Conservation (phyloP, 2,113 vertebrate genomes). For the Polypterus bichir region DNA sequence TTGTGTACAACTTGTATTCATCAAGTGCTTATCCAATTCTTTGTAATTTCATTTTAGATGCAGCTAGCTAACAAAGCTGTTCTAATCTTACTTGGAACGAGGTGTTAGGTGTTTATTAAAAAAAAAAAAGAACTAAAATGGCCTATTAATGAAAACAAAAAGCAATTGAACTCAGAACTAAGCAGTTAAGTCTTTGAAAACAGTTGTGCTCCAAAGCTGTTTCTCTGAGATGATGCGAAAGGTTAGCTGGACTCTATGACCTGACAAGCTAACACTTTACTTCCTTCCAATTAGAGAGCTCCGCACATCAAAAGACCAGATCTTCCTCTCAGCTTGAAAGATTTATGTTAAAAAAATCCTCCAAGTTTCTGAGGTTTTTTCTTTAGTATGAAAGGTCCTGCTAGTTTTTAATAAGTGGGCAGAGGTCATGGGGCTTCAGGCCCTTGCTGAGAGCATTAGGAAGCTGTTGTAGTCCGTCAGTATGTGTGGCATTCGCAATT, state of each 20-base stretch:
- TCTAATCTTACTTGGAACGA: too few species aligned
- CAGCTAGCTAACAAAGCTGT: too few species aligned
- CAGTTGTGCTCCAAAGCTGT: conserved; percentile 59
- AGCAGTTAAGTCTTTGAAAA: conserved; percentile 69
- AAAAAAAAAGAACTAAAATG: too few species aligned
- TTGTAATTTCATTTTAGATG: too few species aligned
- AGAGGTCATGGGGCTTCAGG: conserved; percentile 57
- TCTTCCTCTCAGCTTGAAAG: conserved; percentile 71
- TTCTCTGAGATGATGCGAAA: conserved; percentile 78
- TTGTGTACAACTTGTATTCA: too few species aligned
- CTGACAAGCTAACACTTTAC: conserved; percentile 88
- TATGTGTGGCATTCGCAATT: conserved; percentile 52
- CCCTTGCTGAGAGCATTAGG: conserved; percentile 49
- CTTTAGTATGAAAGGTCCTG: conserved; percentile 34
- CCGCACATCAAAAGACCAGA: conserved; percentile 78
- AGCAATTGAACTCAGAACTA: conserved; percentile 15
- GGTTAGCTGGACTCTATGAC: conserved; percentile 67
- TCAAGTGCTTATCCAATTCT: too few species aligned
- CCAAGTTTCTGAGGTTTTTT: conserved; percentile 41
- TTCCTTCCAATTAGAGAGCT: conserved; percentile 95
- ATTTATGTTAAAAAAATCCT: conserved; percentile 65
- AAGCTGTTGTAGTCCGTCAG: conserved; percentile 59
- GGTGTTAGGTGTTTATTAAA: too few species aligned
- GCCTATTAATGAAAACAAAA: too few species aligned
- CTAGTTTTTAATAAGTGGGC: conserved; percentile 63